Evolutionary conservation across 2,888 invertebrate genomes (phyloP).

Genomic region (Apotomis betuletana): DNA sequence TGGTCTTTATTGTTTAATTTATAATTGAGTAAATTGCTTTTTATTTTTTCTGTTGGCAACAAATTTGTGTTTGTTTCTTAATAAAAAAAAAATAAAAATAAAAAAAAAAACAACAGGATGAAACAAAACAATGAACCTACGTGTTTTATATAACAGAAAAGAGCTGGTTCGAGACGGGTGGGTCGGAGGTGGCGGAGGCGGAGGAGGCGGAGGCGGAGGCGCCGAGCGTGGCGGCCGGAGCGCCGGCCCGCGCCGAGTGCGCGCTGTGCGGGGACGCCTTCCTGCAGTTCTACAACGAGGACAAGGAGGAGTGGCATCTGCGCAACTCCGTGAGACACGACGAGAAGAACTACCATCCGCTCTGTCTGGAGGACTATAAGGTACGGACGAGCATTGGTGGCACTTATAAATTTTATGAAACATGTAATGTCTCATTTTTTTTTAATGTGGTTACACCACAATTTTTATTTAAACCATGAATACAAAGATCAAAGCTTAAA

Average conservation of each 20-base stretch:
- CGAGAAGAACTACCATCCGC: conserved; percentile 92
- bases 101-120: no score
- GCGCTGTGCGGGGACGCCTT: conserved; percentile 96
- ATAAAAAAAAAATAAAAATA: no score
- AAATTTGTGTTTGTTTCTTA: no score
- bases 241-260: conserved; percentile 85
- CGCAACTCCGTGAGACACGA: conserved; percentile 91
- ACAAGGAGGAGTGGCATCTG: conserved; percentile 98
- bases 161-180: conserved; percentile 93
- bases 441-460: no score
- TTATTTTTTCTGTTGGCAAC: no score
- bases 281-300: conserved; percentile 98
- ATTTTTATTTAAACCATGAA: no score
- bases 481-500: no score
- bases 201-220: conserved; percentile 64
- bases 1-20: no score
- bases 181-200: conserved; percentile 66
- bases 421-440: no score
- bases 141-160: conserved; percentile 83
- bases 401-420: no score
- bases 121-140: not conserved
- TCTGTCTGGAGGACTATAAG: conserved; percentile 94
- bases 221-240: conserved; percentile 87
- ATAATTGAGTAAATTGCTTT: no score
- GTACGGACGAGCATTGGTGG: conserved; percentile 50